Base-by-base conservation (phyloP, 1,140 invertebrate genomes). In the Copidosoma floridanum region DNA sequence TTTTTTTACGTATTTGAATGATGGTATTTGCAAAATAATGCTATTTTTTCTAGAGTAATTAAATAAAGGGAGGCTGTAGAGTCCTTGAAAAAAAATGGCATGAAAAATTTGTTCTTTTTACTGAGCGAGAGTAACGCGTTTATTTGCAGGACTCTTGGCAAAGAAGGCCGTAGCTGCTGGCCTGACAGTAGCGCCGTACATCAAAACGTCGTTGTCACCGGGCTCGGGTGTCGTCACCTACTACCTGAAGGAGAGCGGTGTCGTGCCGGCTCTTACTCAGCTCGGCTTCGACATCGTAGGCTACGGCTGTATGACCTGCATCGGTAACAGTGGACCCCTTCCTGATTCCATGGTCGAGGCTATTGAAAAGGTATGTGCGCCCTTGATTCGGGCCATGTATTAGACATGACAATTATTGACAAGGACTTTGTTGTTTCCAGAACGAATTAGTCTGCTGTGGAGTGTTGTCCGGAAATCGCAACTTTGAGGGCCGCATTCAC, bases 241-340 rank as follows among this genome's bases (percentile, higher is more conserved):
- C 78, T 99, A 99, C 79, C 80, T 99, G 0, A 83, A 86, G 69
- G 90, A 93, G 71, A 88, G 88, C 27, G 95, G 95, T 1, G 94
- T 99, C 2, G 87, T 93, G 21, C 89, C 92, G 0, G 90, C 88
- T 70, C 79, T 99, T 38, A 86, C 91, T 61, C 85, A 92, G 75
- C 83, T 98, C 11, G 97, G 96, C 8, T 99, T 98, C 78, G 86
- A 94, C 69, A 89, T 95, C 53, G 91, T 94, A 26, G 96, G 96
- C n/a, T 98, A 96, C 73, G 90, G 97, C 1, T 99, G 97, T 80
- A 98, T 98, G 95, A 99, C 96, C 0, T 99, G 97, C 78, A 99
- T 99, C 65, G 97, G 97, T 8, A 99, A 99, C 78, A 94, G 91
- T 46, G 97, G 97, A 11, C 95, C 95, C 0, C 85, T 99, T 7